Evolutionary conservation across 2,113 vertebrate species (phyloP), one percentile per base, ranked within the genome.

Genomic region (Stictonetta naevosa): DNA sequence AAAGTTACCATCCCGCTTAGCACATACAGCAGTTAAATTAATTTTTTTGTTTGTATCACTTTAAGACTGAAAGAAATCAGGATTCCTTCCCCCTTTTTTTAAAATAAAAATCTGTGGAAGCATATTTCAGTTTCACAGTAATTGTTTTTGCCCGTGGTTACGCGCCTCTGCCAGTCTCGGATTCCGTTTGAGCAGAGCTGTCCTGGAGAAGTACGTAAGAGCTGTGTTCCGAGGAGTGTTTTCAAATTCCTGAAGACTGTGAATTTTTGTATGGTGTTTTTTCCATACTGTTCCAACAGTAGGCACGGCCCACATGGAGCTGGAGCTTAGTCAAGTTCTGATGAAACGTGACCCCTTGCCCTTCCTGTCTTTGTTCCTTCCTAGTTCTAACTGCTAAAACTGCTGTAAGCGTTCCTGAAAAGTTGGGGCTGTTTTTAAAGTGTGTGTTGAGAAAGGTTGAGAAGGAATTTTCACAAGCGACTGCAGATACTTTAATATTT

Each of bases 351-450:
- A 96, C 96, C 96, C 88, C 83, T 90, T 96, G 88, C 93, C 96
- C 97, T 98, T 98, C 98, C 97, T 97, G 96, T 86, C 96, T 98
- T 98, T 98, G 97, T 97, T 97, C 96, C 86, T 95, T 96, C 96
- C 96, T 96, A 36, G 82, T 95, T 98, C 73, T 96, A 96, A 94
- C 80, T 75, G 92, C 90, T 94, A 81, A 78, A 96, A 86, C 93
- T 58, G 93, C 84, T 93, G 76, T 86, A 92, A 97, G 93, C 1
- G 31, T 98, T 98, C 97, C 97, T 98, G 96, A 97, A 96, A 97
- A 98, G 96, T 96, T 94, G 59, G 86, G 95, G 79, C 56, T 94
- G 72, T 75, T 96, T 94, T 94, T 67, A 90, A 93, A 86, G 69
- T 40, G 3, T 21, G 5, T 0, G 0, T 79, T 95, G 78, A 79